Evolutionary conservation across 2,113 vertebrate genomes (phyloP).

Genomic region (Hydrolagus affinis): DNA sequence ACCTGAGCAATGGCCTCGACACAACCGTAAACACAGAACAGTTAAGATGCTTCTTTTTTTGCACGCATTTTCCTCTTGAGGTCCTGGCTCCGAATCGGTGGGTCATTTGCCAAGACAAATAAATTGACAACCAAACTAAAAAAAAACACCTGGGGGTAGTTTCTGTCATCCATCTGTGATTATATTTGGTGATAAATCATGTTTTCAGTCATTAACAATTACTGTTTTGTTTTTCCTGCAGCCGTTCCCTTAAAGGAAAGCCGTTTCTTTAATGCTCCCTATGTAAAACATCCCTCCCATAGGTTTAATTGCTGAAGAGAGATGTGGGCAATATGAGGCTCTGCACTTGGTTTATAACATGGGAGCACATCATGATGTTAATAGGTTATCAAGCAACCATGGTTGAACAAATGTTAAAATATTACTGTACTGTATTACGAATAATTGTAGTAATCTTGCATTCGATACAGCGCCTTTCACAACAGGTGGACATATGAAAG

Average conservation of each 20-base stretch:
- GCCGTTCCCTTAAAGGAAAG: neutral
- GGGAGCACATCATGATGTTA: no score
- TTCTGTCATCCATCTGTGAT: slow-evolving; percentile 7
- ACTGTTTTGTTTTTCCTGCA: neutral
- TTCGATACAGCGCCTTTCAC: no score
- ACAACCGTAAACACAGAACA: slow-evolving; percentile 10
- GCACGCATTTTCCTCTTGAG: neutral
- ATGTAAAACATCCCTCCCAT: neutral
- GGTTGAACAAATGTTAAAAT: no score
- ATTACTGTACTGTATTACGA: no score
- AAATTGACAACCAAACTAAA: slow-evolving; percentile 19
- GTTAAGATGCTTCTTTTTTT: neutral
- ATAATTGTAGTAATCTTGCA: no score
- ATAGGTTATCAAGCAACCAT: no score
- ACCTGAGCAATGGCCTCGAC: neutral
- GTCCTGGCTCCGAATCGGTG: neutral
- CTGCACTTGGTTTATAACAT: no score
- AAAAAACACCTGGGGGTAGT: slow-evolving; percentile 3
- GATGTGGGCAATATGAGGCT: neutral
- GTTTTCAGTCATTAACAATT: neutral
- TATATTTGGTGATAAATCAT: slow-evolving; percentile 28
- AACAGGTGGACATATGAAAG: no score
- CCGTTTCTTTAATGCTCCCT: neutral
- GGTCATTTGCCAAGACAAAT: neutral
- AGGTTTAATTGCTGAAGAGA: neutral